Conservation (phyloP, 2,113 vertebrate genomes). For the Tinamus guttatus region DNA sequence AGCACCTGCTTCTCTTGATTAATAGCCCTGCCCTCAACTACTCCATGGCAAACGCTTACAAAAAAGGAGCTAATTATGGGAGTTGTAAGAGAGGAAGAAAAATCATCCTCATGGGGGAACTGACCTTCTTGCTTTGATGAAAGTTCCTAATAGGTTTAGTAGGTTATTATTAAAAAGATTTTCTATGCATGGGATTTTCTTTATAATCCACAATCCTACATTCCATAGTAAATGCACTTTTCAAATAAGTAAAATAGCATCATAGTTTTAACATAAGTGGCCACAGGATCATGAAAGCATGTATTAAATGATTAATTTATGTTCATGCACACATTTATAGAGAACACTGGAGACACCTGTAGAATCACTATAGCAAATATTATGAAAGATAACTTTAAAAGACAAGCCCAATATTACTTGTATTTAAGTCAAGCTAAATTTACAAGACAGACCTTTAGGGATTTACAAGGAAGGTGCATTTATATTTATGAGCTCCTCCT, state of each 20-base stretch:
- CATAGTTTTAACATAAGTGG: neutral
- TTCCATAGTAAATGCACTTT: neutral
- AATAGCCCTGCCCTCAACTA: neutral
- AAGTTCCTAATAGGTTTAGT: slow-evolving; percentile 22
- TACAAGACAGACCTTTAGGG: neutral
- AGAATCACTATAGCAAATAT: neutral
- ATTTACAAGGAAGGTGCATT: neutral
- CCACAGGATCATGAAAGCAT: neutral
- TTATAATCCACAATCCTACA: neutral
- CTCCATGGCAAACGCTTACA: neutral
- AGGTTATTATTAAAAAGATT: slow-evolving; percentile 4
- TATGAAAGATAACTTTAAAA: neutral
- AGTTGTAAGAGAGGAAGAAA: neutral
- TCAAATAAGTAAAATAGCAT: neutral
- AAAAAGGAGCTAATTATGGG: neutral
- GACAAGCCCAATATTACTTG: neutral
- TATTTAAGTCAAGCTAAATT: neutral
- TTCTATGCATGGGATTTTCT: neutral
- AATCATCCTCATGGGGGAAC: neutral
- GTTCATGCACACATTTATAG: neutral
- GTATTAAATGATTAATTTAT: neutral
- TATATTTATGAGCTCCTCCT: neutral
- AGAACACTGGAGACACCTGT: neutral
- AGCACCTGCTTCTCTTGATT: neutral
- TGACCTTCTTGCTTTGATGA: neutral